phyloP scores from a whole-genome alignment of 2,888 invertebrate species.

The Tuta absoluta region DNA sequence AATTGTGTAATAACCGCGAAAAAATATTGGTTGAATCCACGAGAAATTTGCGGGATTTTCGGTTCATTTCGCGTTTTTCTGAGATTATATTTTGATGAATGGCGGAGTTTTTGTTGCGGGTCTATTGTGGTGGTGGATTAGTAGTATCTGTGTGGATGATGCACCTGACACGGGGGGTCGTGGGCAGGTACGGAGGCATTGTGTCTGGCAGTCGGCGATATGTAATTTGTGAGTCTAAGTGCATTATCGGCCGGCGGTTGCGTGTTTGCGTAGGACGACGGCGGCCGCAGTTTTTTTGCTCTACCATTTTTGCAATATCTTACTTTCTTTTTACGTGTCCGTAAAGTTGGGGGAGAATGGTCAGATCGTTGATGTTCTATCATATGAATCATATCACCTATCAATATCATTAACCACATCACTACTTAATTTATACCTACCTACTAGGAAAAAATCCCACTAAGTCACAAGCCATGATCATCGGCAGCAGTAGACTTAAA shows the following conservation, averaged over 20 bases:
- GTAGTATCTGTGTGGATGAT: slow-evolving; percentile 67
- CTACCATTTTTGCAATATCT: background rate
- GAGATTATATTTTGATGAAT: slow-evolving; percentile 72
- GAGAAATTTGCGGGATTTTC: slow-evolving; percentile 48
- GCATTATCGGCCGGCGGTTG: slow-evolving; percentile 42
- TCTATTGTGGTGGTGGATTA: slow-evolving; percentile 64
- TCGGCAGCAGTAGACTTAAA: no score
- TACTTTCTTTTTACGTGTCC: background rate
- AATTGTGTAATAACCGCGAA: slow-evolving; percentile 70
- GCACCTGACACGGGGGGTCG: slow-evolving; percentile 71
- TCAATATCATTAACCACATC: no score
- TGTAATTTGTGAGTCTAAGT: slow-evolving; percentile 46
- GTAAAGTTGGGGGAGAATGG: no score
- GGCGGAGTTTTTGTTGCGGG: slow-evolving; percentile 54
- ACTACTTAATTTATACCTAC: no score
- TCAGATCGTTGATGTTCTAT: no score
- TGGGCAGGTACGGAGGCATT: slow-evolving; percentile 62
- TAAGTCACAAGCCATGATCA: no score
- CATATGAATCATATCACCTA: no score
- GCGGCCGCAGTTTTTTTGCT: slow-evolving; percentile 22
- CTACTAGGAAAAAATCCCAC: no score
- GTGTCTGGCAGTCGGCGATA: slow-evolving; percentile 42
- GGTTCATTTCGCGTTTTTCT: slow-evolving; percentile 54
- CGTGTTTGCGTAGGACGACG: slow-evolving; percentile 61
- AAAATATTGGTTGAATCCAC: slow-evolving; percentile 46